Base-by-base conservation (phyloP, 1,140 invertebrate genomes). In the Ceratina japonica region DNA sequence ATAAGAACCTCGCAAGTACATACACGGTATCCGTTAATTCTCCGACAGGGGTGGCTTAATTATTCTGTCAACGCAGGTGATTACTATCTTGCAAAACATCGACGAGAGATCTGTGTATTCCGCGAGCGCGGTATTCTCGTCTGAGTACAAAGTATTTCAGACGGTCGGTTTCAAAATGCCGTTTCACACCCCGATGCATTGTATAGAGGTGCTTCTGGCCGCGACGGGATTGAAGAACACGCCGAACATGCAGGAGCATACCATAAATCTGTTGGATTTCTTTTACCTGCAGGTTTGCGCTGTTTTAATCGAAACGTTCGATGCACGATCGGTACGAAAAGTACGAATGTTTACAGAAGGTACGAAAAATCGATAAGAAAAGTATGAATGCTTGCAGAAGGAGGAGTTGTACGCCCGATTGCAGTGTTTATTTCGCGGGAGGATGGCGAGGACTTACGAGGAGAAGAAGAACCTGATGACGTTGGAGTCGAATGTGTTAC, bases 131-230 rank as follows among this genome's bases (percentile, higher is more conserved):
- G 73, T 91, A 15, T 72, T 87, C 10, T 24, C 7, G 15, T 90
- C 87, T 0, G 91, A 91, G 77, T 81, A 84, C 37, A 82, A 84
- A 66, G 87, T 91, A 66, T 87, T 88, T 18, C 86, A 87, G 70
- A 82, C 76, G 15, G 54, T 90, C n/a, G 84, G 72, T 37, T 91
- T 86, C 76, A 84, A 77, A 77, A 86, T 91, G 61, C 85, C 86
- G 18, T 20, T 84, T n/a, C 79, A 80, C 10, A 91, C 89, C 3
- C 87, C 89, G 0, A 61, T 90, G 8, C 75, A 87, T 24, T 90
- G 84, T 54, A 66, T 91, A 22, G 87, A 91, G 69, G 27, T 90
- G 54, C 79, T 91, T 20, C 31, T 91, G 13, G 85, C 84, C 1
- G 85, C 80, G 20, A 84, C 79, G 22, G 85, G 85, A 37, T 77